phyloP scores from a whole-genome alignment of 2,888 invertebrate species.

The Microdon myrmicae region DNA sequence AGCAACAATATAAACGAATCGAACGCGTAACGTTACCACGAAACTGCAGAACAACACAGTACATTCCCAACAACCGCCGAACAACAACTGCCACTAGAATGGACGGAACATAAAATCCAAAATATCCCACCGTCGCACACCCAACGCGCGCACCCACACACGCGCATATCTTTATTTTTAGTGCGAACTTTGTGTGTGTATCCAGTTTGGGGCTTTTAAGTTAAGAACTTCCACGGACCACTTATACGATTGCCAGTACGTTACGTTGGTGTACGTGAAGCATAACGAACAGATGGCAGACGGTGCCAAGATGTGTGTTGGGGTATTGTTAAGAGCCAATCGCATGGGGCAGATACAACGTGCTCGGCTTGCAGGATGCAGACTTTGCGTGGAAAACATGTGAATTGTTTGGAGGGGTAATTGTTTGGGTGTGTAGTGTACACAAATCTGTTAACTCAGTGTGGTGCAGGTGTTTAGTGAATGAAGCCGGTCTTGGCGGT shows the following conservation, averaged over 20 bases:
- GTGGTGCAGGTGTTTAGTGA: no score
- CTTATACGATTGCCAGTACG: no score
- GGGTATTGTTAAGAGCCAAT: conserved; percentile 32
- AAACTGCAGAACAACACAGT: not conserved
- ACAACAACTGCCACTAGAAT: conserved; percentile 54
- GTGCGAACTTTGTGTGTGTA: no score
- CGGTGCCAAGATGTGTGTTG: conserved; percentile 17
- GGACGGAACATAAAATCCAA: conserved; percentile 47
- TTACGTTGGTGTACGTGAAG: no score
- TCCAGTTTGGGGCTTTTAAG: no score
- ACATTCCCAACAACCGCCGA: conserved; percentile 46
- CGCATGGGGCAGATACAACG: conserved; percentile 37
- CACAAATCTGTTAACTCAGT: no score
- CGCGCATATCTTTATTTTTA: conserved; percentile 20
- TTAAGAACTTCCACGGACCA: no score
- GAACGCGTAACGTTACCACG: conserved; percentile 38
- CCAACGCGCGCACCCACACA: conserved; percentile 4
- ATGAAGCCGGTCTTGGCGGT: no score
- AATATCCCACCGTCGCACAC: conserved; percentile 40
- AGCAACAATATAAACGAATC: conserved; percentile 37
- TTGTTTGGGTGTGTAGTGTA: conserved; percentile 26
- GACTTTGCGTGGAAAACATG: conserved; percentile 22
- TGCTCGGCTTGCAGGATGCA: conserved; percentile 37
- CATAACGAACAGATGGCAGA: conserved; percentile 43
- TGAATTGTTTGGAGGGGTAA: conserved; percentile 23